phyloP scores from a whole-genome alignment of 2,797 vertebrate species.

The Hippopotamyrus pictus region DNA sequence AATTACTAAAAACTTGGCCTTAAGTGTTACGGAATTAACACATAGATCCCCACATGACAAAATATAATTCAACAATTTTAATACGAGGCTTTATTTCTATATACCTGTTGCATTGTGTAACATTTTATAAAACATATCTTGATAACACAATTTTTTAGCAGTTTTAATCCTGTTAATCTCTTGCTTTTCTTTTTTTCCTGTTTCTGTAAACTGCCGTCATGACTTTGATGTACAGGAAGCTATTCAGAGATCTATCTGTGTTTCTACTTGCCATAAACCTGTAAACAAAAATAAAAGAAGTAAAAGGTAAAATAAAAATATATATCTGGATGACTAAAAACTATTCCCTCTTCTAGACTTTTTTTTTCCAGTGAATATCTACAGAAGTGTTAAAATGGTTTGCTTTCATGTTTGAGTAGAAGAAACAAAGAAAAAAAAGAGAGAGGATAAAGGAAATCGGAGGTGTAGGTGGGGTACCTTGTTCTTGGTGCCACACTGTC shows the following conservation, averaged over 20 bases:
- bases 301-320: not conserved
- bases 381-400: not conserved
- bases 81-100: not conserved
- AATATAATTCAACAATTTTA: not conserved
- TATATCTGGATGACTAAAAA: not conserved
- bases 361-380: not conserved
- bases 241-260: not conserved
- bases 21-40: not conserved
- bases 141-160: not conserved
- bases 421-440: not conserved
- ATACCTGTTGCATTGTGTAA: not conserved
- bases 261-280: not conserved
- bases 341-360: not conserved
- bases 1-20: too few species aligned
- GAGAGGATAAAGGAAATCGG: not conserved
- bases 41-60: not conserved
- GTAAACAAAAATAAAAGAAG: not conserved
- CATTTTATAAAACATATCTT: not conserved
- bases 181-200: not conserved
- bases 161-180: not conserved
- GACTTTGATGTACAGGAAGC: not conserved
- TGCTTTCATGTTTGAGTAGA: not conserved
- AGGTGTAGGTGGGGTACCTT: not conserved
- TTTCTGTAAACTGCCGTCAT: not conserved
- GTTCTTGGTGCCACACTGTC: not conserved